phyloP scores from a whole-genome alignment of 1,140 invertebrate genomes.

The Gryllus bimaculatus region DNA sequence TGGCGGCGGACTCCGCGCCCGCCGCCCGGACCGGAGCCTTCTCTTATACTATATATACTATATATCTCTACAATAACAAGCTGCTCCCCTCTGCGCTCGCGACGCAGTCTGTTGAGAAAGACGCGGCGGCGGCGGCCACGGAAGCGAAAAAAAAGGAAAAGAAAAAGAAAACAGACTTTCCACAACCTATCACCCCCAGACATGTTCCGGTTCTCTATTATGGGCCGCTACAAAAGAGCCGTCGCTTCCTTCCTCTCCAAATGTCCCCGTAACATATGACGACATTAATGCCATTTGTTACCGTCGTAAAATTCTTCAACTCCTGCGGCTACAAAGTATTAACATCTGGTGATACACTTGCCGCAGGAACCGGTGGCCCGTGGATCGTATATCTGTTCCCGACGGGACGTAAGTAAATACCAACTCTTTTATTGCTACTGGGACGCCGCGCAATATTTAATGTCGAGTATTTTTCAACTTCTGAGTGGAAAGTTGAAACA shows the following conservation, averaged over 20 bases:
- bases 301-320: not conserved
- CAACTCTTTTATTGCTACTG: not conserved
- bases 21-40: not conserved
- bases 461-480: not conserved
- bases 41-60: not conserved
- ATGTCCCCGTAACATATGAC: constrained; percentile 1
- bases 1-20: not conserved
- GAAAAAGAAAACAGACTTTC: constrained; percentile 1
- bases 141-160: not conserved
- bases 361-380: not conserved
- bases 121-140: not conserved
- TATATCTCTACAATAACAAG: constrained; percentile 5
- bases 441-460: not conserved
- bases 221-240: not conserved
- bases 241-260: not conserved
- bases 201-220: constrained; percentile 4
- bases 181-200: not conserved
- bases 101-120: not conserved
- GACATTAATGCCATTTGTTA: constrained; percentile 1
- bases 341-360: not conserved
- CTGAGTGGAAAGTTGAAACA: not conserved
- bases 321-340: not conserved
- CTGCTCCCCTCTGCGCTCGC: not conserved
- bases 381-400: not conserved
- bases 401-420: constrained; percentile 1